Evolutionary conservation across 1,140 invertebrate species (phyloP).

Genomic region (Agrypnia vestita): DNA sequence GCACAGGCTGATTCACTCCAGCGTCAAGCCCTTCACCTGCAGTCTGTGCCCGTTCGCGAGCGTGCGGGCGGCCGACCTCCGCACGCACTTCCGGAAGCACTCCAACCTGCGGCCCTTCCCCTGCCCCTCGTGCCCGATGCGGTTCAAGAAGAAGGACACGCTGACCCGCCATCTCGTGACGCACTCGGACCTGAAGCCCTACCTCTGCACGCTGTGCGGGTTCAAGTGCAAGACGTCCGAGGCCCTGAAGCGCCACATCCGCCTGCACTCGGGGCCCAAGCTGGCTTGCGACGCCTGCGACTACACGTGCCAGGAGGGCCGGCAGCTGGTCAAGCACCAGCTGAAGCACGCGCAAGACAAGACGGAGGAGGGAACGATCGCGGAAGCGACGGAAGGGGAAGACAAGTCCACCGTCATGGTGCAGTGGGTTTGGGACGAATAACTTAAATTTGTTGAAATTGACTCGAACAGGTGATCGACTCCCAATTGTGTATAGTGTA

Average conservation of each 20-base stretch:
- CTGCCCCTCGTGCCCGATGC: constrained; percentile 7
- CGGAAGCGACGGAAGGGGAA: neutral
- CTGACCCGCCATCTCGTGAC: constrained; percentile 1
- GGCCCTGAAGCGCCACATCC: neutral
- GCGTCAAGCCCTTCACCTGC: neutral
- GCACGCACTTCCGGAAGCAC: constrained; percentile 10
- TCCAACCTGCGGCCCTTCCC: neutral
- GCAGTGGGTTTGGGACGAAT: constrained; percentile 18
- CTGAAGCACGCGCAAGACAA: neutral
- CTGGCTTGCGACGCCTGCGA: constrained; percentile 13
- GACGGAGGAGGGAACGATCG: neutral
- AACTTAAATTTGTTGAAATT: neutral
- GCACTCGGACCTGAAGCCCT: neutral
- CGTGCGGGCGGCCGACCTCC: neutral
- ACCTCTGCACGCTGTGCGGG: constrained; percentile 2
- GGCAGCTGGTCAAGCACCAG: neutral
- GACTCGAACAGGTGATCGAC: neutral
- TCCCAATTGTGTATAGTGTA: neutral
- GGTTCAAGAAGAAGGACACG: constrained; percentile 1
- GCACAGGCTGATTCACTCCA: constrained; percentile 25
- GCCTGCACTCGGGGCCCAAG: neutral
- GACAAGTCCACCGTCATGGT: neutral
- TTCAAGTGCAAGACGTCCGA: neutral
- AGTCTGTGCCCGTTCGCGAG: neutral
- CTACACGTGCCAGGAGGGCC: constrained; percentile 6